A percentile compares a stretch with the other conserved stretches of the same genome.
Conservation (phyloP, 2,888 invertebrate genomes). For the Acheta domesticus region DNA sequence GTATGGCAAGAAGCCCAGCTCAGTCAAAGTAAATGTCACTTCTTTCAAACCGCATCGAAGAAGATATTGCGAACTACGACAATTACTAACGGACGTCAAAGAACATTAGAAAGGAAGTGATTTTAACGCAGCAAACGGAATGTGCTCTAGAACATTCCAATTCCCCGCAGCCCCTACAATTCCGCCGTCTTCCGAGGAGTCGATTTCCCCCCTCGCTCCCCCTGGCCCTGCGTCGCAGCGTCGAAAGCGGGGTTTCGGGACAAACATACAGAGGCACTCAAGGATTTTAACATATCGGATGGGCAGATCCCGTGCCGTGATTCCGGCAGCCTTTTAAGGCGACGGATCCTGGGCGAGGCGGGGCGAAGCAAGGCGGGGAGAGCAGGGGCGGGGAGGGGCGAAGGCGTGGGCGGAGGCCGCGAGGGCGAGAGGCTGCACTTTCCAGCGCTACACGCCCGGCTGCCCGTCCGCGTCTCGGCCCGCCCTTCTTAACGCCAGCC, state of each 20-base stretch:
- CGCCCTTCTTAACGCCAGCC: too few species aligned
- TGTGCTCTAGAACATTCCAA: neutral
- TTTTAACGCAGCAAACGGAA: neutral
- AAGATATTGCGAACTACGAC: too few species aligned
- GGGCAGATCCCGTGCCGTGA: neutral
- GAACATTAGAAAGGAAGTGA: too few species aligned
- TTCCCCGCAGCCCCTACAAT: neutral
- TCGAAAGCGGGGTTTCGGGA: constrained; percentile 6
- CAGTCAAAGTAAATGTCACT: too few species aligned
- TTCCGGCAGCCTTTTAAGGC: neutral
- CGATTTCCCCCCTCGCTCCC: neutral
- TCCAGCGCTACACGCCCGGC: too few species aligned
- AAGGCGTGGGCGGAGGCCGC: too few species aligned
- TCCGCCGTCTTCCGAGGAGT: neutral
- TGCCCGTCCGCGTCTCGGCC: too few species aligned
- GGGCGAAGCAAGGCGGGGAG: neutral
- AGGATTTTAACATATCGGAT: constrained; percentile 11
- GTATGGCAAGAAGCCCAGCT: too few species aligned
- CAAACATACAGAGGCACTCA: constrained; percentile 9
- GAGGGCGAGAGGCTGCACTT: too few species aligned
- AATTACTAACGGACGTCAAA: too few species aligned
- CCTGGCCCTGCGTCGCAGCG: neutral
- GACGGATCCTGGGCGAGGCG: neutral
- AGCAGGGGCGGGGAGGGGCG: too few species aligned
- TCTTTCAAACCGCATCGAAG: too few species aligned